Base-by-base conservation (phyloP, 53 echinoderm and acorn worm genomes). In the Temnopleurus reevesii region DNA sequence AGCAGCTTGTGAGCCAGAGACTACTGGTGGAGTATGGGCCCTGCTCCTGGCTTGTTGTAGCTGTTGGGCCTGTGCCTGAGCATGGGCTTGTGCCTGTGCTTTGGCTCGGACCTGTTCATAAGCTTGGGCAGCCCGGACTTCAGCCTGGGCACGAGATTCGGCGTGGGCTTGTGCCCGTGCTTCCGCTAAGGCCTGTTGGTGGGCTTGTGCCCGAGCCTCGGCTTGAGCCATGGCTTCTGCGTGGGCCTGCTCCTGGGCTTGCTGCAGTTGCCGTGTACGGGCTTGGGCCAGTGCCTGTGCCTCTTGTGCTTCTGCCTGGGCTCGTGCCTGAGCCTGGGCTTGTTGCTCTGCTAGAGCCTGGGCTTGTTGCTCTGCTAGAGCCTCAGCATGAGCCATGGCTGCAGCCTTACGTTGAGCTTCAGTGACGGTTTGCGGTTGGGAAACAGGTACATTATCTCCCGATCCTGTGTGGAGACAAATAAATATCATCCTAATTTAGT, bases 381-480 rank as follows among this genome's bases (percentile, higher is more conserved):
- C 71, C 45, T 85, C 59, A 6, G 59, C 60, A 25, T 60, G 61
- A 2, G 60, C 85, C 45, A 85, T 21, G 4, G 60, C 85, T 24
- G 12, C 13, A 29, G 61, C 85, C 25, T 85, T 85, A 26, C 57
- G 60, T 47, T 85, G 36, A 4, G 85, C 46, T 23, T 85, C 85
- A 26, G 45, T 19, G 25, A 85, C 46, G 4, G 46, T 59, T 1
- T 8, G 58, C 19, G 60, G 85, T 23, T 85, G 85, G 24, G 85
- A 59, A 35, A 41, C n/a, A 12, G 12, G 1, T 43, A 38, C 36
- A 41, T 71, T 41, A n/a, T 71, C 71, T 10, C 36, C 41, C 8
- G 38, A 36, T n/a, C 71, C 71, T 71, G 10, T 33, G n/a, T 71
- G 21, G 41, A 17, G 3, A 66, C 2, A 36, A 38, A n/a, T 0